A percentile compares a stretch with the other conserved stretches of the same genome.
Evolutionary conservation across 2,888 invertebrate species (phyloP).

Genomic region (Archaeoteleia sp.): DNA sequence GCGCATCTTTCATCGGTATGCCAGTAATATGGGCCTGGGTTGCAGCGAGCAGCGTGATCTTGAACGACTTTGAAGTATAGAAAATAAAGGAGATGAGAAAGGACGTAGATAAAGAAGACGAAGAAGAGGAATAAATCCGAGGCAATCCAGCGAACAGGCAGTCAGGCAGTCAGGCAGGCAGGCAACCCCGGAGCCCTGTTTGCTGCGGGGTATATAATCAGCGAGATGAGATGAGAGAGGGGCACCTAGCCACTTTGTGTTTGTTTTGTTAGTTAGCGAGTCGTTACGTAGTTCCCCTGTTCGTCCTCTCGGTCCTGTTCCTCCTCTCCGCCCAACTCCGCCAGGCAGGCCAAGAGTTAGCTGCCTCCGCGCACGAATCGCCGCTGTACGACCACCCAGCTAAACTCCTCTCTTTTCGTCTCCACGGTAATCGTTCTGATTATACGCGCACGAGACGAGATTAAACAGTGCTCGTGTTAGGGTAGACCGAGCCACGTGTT

Average conservation of each 20-base stretch:
- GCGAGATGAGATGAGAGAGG: conserved; percentile 66
- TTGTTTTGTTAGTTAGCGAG: conserved; percentile 72
- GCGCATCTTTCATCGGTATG: conserved; percentile 52
- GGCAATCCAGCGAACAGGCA: conserved; percentile 6
- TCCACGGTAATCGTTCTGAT: conserved; percentile 48
- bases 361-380: conserved; percentile 27
- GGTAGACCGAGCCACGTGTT: conserved; percentile 21
- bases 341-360: conserved; percentile 16
- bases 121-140: conserved; percentile 18
- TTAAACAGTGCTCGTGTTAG: conserved; percentile 37
- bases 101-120: conserved; percentile 1
- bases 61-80: conserved; percentile 41
- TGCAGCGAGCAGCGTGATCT: conserved; percentile 4
- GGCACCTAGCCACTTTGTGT: conserved; percentile 62
- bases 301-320: conserved; percentile 33
- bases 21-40: conserved; percentile 28
- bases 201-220: conserved; percentile 71
- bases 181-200: conserved; percentile 35
- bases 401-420: conserved; percentile 44
- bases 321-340: conserved; percentile 15
- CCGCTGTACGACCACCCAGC: conserved; percentile 46
- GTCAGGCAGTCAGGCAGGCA: conserved; percentile 10
- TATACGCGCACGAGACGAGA: conserved; percentile 47
- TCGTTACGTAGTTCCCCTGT: conserved; percentile 61
- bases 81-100: conserved; percentile 36